Conservation (phyloP, 2,113 vertebrate species). For the Megaceryle maxima region DNA sequence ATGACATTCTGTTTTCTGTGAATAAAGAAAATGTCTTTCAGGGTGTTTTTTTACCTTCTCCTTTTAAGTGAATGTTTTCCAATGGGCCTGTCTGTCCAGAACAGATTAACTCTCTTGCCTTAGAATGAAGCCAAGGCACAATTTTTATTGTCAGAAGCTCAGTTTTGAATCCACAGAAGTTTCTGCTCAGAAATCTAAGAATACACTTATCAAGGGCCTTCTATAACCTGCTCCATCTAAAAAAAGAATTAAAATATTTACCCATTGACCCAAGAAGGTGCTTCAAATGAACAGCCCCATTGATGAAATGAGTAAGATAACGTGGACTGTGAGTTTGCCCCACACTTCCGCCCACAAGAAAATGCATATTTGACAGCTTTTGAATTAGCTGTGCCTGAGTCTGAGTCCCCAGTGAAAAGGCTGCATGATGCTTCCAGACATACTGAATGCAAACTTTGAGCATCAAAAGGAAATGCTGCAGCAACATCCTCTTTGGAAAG, state of each 20-base stretch:
- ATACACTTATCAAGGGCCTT: neutral
- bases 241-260: conserved; percentile 18
- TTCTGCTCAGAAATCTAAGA: conserved; percentile 1
- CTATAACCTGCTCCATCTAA: neutral
- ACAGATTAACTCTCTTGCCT: conserved; percentile 36
- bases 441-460: neutral
- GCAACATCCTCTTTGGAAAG: neutral
- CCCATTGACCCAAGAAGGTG: neutral
- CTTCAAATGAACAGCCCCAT: neutral
- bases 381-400: neutral
- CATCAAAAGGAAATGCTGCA: neutral
- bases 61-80: conserved; percentile 25
- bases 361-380: neutral
- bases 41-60: neutral
- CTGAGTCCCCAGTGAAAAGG: neutral
- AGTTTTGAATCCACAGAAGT: neutral
- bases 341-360: neutral
- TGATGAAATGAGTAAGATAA: neutral
- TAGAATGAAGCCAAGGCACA: conserved; percentile 14
- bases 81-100: conserved; percentile 21
- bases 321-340: neutral
- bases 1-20: conserved; percentile 46
- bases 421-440: neutral
- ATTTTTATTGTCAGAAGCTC: conserved; percentile 17
- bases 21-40: conserved; percentile 53